Evolutionary conservation across 2,797 vertebrate genomes (phyloP), one percentile per base, ranked within the genome.

Genomic region (Phaenicophaeus curvirostris): DNA sequence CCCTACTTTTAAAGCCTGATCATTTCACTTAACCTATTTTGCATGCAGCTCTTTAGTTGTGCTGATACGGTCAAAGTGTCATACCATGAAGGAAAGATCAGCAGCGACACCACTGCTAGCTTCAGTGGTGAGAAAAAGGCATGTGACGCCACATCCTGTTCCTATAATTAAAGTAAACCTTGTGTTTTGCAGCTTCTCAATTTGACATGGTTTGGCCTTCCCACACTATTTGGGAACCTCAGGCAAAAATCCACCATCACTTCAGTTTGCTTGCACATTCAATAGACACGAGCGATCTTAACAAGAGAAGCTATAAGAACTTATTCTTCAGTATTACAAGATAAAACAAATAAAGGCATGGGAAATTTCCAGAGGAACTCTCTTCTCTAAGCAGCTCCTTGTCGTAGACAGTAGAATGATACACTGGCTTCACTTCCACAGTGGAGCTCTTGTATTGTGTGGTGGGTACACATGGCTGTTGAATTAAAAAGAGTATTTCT

Each of bases 91-190:
- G 42, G 73, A 91, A 83, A 55, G 41, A 88, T 37, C 66, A 63
- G 58, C 0, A 80, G 27, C 4, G n/a, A 81, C 62, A 88, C 42
- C 59, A 59, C 6, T 21, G 46, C 41, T 30, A 51, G 37, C 65
- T 69, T 72, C 31, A 53, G 3, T 16, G 28, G 51, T 55, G 74
- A 86, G 77, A 82, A 87, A 94, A 90, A 86, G 61, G 39, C 53
- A 75, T 46, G 66, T 48, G 83, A 95, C 73, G 39, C 73, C 63
- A 59, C 80, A 91, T 88, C 77, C 92, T 87, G 37, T 42, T 89
- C 50, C 48, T 25, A 10, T n/a, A 90, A 61, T 73, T 75, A 94
- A 76, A 94, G n/a, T 46, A 93, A 94, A 72, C 27, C 69, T 85
- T 81, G 25, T 5, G 8, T 48, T 90, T 72, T 73, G 54, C 15